Evolutionary conservation across 2,113 vertebrate species (phyloP).

Genomic region (Carassius carassius): DNA sequence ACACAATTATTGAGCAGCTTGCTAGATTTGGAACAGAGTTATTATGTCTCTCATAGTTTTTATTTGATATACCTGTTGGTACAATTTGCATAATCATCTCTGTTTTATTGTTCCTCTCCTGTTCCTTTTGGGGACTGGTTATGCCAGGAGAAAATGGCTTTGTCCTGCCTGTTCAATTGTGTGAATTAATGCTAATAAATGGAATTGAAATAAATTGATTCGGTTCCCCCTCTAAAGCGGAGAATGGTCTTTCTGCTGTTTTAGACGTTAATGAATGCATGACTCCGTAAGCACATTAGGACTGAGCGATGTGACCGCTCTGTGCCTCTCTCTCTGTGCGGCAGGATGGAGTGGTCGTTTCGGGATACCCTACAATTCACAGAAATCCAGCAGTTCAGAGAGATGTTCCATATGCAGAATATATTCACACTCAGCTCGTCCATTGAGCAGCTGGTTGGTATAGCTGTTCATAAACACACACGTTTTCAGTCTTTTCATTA

Average conservation of each 20-base stretch:
- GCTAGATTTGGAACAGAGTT: not conserved
- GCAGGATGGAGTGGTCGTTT: conserved; percentile 25
- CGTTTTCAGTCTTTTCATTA: conserved; percentile 27
- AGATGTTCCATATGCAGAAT: not conserved
- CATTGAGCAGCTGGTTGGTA: not conserved
- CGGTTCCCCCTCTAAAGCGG: conserved; percentile 21
- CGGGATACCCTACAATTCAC: conserved; percentile 19
- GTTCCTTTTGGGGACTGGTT: conserved; percentile 10
- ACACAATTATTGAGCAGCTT: not conserved
- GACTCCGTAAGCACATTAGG: conserved; percentile 41
- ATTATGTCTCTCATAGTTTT: not conserved
- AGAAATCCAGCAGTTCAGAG: conserved; percentile 12
- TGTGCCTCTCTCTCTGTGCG: conserved; percentile 2
- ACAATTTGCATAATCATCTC: conserved; percentile 30
- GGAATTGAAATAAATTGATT: conserved; percentile 31
- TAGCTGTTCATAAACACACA: not conserved
- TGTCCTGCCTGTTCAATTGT: conserved; percentile 39
- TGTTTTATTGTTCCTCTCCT: not conserved
- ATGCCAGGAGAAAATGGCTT: conserved; percentile 36
- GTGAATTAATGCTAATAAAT: conserved; percentile 50
- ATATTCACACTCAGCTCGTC: not conserved
- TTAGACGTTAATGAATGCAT: conserved; percentile 51
- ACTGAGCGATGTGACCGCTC: not conserved
- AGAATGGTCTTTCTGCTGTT: conserved; percentile 39
- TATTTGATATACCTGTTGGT: not conserved